A percentile compares a stretch with the other conserved stretches of the same genome.
phyloP scores from a whole-genome alignment of 2,888 invertebrate species.

The Dolichomitus sp. region DNA sequence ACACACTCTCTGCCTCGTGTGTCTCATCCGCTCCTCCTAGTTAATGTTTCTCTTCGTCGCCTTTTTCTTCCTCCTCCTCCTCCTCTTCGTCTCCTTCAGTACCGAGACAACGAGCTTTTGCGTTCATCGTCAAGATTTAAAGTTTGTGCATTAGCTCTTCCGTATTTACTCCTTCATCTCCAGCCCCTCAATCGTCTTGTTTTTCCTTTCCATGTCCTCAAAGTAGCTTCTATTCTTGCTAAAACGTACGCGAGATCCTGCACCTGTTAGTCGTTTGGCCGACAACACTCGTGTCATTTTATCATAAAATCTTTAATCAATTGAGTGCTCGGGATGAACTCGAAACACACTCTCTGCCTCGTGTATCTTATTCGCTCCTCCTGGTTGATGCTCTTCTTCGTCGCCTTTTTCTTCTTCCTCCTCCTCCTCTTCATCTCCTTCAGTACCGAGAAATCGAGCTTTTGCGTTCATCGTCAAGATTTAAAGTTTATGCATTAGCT shows the following conservation, averaged over 20 bases:
- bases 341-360: no score
- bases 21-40: constrained; percentile 28
- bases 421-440: background rate
- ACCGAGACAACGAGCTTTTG: background rate
- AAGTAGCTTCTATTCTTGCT: background rate
- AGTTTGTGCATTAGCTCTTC: constrained; percentile 27
- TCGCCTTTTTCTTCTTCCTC: background rate
- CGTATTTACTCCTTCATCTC: constrained; percentile 1
- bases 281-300: background rate
- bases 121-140: constrained; percentile 8
- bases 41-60: constrained; percentile 22
- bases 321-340: background rate
- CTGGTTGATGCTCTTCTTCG: background rate
- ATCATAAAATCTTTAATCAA: constrained; percentile 2
- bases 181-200: background rate
- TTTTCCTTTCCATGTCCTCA: background rate
- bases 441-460: background rate
- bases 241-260: background rate
- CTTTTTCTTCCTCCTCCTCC: constrained; percentile 8
- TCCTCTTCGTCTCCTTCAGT: background rate
- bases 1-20: background rate
- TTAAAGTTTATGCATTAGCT: no score
- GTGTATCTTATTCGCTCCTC: background rate
- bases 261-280: background rate
- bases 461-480: constrained; percentile 5